These are phyloP conservation scores for Drosophila neocordata DNA, from an alignment of 1,140 invertebrate genomes.

Conservation along the genomic window DNA sequence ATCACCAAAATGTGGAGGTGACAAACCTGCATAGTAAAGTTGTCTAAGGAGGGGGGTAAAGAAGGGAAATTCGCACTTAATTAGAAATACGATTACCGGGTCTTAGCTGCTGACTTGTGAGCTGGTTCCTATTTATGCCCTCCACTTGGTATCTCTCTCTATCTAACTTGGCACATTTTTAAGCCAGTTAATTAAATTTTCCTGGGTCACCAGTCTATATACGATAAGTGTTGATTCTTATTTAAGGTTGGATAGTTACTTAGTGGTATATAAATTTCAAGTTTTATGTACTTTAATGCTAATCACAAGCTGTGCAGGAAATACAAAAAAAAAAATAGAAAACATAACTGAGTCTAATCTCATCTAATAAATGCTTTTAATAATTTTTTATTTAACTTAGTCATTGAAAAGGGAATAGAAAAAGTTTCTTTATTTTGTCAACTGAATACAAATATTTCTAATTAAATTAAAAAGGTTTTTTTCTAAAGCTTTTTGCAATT, in stretches of 20 bases:
- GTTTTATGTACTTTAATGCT: neutral
- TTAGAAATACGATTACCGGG: constrained; percentile 76
- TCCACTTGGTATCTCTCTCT: constrained; percentile 6
- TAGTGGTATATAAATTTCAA: constrained; percentile 34
- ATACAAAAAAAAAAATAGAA: neutral
- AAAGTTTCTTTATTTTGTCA: neutral
- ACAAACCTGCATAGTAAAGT: neutral
- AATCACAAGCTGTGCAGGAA: neutral
- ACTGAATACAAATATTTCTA: neutral
- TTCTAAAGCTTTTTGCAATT: too few relatives aligned
- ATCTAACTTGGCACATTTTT: constrained; percentile 63
- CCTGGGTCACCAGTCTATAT: constrained; percentile 10
- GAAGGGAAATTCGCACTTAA: constrained; percentile 72
- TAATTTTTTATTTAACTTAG: too few relatives aligned
- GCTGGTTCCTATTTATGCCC: constrained; percentile 27
- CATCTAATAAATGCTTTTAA: neutral
- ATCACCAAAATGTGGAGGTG: neutral
- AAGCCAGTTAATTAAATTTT: constrained; percentile 69
- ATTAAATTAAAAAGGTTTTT: too few relatives aligned
- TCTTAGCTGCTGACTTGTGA: constrained; percentile 65
- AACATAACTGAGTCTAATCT: neutral
- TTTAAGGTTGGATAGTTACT: neutral
- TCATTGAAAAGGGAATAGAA: too few relatives aligned
- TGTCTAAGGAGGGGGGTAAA: constrained; percentile 23
- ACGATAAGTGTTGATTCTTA: neutral